Conservation (phyloP, 2,113 vertebrate genomes). For the Apeltes quadracus region DNA sequence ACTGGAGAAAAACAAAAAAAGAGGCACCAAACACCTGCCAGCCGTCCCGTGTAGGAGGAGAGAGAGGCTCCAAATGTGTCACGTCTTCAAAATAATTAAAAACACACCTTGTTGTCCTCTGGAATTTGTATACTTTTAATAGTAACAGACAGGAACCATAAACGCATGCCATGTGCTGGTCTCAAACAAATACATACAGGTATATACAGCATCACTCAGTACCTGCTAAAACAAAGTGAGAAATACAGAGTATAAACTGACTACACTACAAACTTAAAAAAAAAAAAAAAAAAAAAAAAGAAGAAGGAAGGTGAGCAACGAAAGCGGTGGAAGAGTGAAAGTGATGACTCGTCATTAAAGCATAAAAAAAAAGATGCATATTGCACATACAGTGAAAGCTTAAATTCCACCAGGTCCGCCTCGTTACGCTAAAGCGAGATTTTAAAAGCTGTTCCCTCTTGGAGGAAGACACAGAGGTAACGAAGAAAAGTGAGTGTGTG, state of each 20-base stretch:
- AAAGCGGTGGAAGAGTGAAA: constrained; percentile 83
- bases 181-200: constrained; percentile 88
- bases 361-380: constrained; percentile 87
- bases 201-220: constrained; percentile 97
- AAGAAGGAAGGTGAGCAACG: constrained; percentile 76
- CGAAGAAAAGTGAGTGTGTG: constrained; percentile 5
- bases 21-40: constrained; percentile 62
- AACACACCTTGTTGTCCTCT: constrained; percentile 87
- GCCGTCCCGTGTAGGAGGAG: constrained; percentile 49
- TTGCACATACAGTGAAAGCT: constrained; percentile 99
- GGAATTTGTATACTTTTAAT: constrained; percentile 90
- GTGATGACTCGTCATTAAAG: constrained; percentile 89
- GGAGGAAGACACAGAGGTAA: constrained; percentile 66
- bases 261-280: constrained; percentile 87
- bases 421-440: constrained; percentile 81
- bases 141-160: constrained; percentile 93
- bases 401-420: constrained; percentile 87
- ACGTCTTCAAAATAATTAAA: constrained; percentile 84
- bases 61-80: constrained; percentile 80
- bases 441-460: constrained; percentile 66
- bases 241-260: constrained; percentile 86
- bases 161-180: constrained; percentile 94
- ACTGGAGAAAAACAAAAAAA: constrained; percentile 78
- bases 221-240: constrained; percentile 99
- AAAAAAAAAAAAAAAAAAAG: constrained; percentile 70